Base-by-base conservation (phyloP, 2,888 invertebrate genomes). In the Caenorhabditis sp. region DNA sequence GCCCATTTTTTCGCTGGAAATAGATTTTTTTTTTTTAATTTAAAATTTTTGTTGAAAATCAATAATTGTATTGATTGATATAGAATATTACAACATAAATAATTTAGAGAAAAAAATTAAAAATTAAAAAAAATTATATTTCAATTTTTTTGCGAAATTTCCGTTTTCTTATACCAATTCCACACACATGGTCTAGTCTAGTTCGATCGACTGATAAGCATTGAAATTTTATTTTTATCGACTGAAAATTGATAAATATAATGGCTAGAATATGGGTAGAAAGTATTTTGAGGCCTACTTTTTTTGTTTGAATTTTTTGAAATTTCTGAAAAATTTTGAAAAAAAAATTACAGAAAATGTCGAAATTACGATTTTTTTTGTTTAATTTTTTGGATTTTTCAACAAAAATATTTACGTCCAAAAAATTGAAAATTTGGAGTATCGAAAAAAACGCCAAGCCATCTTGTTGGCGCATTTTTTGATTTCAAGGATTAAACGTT, bases 1-100 rank as follows among this genome's bases (percentile, higher is more conserved):
- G 13, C 82, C 82, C 82, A 82, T 82, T 68, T 61, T 50, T 50
- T 56, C 56, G 4, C 32, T 68, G 68, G 40, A 67, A 51, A 40
- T n/a, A 8, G 8, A 32, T 6, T 32, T 32, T 32, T 32, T 32
- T 32, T 32, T 32, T 32, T 32, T 6, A 32, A 6, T 32, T 32
- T 32, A 6, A 9, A 32, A 32, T 32, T 32, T 32, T 32, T 32
- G 32, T 6, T 32, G n/a, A n/a, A 32, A 32, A 32, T 32, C 9
- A 9, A 32, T 32, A 32, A 32, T 6, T 32, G n/a, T 32, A 15
- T 24, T 53, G 35, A 67, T 22, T 20, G 60, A 44, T 69, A 58
- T 28, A 69, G 50, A 60, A 32, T 32, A 60, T n/a, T n/a, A n/a
- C n/a, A 60, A 15, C 50, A 60, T 69, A 50, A 50, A 60, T 60